These are phyloP conservation scores for Montipora cactus DNA, from an alignment of 64 coral and sea anemone genomes.

Conservation along the genomic window DNA sequence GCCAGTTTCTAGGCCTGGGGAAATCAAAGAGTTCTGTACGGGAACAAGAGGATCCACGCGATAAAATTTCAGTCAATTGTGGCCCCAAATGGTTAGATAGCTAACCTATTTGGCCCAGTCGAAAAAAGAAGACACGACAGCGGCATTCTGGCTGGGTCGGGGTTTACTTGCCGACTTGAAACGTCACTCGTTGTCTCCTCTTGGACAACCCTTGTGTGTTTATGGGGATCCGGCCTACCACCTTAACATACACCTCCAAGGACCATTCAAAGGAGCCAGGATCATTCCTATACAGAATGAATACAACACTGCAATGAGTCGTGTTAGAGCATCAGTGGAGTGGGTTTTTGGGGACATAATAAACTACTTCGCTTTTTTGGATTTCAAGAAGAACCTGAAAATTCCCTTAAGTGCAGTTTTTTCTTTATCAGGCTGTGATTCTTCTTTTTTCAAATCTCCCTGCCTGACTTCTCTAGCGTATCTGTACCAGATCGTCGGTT, in stretches of 20 bases:
- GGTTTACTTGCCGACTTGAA: conserved; percentile 3
- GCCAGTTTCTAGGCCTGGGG: conserved; percentile 6
- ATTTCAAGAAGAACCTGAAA: no score
- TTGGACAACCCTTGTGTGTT: conserved; percentile 6
- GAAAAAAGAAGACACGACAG: conserved; percentile 15
- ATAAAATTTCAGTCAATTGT: neutral
- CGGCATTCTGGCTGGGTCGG: conserved; percentile 5
- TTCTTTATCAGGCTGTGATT: neutral
- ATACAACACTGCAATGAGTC: no score
- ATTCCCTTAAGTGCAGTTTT: neutral
- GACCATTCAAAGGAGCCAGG: neutral
- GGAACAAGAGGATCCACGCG: neutral
- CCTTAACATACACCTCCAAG: neutral
- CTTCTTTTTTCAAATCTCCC: neutral
- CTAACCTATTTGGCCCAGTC: conserved; percentile 30
- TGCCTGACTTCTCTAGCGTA: neutral
- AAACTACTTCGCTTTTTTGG: no score
- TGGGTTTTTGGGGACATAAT: no score
- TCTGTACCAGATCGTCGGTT: conserved; percentile 6
- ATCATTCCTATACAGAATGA: no score
- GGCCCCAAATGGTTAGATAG: neutral
- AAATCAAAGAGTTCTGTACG: neutral
- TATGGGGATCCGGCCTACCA: neutral
- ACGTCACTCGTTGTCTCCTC: neutral
- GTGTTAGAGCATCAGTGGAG: no score